These are phyloP conservation scores for Trilocha varians DNA, from an alignment of 2,888 invertebrate species.

Conservation along the genomic window DNA sequence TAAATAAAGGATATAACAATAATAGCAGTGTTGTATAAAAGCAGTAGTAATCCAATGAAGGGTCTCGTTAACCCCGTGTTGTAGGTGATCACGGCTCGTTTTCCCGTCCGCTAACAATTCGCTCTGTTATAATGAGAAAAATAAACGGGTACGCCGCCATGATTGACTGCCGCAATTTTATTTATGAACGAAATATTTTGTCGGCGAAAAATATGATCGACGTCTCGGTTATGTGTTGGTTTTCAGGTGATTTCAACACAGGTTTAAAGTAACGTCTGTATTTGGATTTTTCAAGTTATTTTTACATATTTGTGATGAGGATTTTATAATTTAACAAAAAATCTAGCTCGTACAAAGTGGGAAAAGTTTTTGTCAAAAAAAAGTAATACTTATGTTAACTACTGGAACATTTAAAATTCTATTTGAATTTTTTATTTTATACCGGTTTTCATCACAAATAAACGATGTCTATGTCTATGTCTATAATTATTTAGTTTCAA, in stretches of 20 bases:
- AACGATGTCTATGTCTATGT: too few relatives aligned
- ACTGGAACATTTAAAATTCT: too few relatives aligned
- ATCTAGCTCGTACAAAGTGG: too few relatives aligned
- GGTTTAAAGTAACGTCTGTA: too few relatives aligned
- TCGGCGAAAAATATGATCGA: neutral
- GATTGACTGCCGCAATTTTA: constrained; percentile 17
- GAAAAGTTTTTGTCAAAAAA: too few relatives aligned
- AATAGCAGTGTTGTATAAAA: constrained; percentile 3
- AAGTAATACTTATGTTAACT: too few relatives aligned
- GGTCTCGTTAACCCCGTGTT: constrained; percentile 20
- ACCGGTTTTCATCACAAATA: too few relatives aligned
- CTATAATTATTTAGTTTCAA: too few relatives aligned
- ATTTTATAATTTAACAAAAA: too few relatives aligned
- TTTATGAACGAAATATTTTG: neutral
- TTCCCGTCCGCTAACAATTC: constrained; percentile 17
- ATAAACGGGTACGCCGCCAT: constrained; percentile 16
- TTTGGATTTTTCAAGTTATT: too few relatives aligned
- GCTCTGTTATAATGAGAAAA: constrained; percentile 19
- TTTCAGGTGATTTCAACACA: neutral
- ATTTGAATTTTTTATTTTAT: too few relatives aligned
- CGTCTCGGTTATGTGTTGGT: neutral
- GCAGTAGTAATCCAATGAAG: constrained; percentile 18
- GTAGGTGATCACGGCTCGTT: constrained; percentile 18
- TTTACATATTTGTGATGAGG: too few relatives aligned
- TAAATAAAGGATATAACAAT: neutral